Evolutionary conservation across 2,113 vertebrate genomes (phyloP).

Genomic region (Festucalex cinctus): DNA sequence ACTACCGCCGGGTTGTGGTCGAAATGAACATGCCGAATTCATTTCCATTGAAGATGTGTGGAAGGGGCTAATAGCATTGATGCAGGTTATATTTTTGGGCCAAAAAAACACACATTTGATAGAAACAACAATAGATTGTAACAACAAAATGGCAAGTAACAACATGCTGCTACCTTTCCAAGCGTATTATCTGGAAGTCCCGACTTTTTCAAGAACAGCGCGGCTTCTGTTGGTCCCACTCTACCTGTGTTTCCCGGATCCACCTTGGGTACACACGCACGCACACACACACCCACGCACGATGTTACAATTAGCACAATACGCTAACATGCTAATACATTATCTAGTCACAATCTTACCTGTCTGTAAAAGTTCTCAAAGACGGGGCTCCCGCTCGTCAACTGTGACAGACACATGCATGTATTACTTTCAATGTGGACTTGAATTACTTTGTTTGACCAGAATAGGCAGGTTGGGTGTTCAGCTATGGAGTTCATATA

Average conservation of each 20-base stretch:
- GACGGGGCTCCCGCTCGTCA: slow-evolving; percentile 85
- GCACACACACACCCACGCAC: background rate
- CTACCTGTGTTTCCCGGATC: slow-evolving; percentile 88
- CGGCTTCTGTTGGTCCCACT: slow-evolving; percentile 90
- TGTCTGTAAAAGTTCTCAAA: slow-evolving; percentile 94
- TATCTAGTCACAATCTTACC: slow-evolving; percentile 65
- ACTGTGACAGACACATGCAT: slow-evolving; percentile 62
- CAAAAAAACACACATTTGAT: background rate
- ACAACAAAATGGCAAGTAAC: background rate
- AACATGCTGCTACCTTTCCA: slow-evolving; percentile 81
- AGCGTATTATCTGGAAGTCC: slow-evolving; percentile 87
- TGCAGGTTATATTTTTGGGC: too few species aligned
- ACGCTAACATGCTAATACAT: too few species aligned
- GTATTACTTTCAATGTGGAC: background rate
- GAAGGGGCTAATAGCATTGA: background rate
- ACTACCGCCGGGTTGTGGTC: too few species aligned
- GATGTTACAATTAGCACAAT: background rate
- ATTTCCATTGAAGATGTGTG: too few species aligned
- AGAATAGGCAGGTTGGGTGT: too few species aligned
- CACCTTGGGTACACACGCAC: slow-evolving; percentile 72
- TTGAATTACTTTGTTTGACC: background rate
- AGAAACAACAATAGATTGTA: background rate
- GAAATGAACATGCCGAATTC: too few species aligned
- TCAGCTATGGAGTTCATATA: too few species aligned
- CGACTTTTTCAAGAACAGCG: slow-evolving; percentile 93